Percentiles rank a stretch among this genome's conserved stretches.
Evolutionary conservation across 2,113 vertebrate genomes (phyloP).

Genomic region (Taxidea taxus): DNA sequence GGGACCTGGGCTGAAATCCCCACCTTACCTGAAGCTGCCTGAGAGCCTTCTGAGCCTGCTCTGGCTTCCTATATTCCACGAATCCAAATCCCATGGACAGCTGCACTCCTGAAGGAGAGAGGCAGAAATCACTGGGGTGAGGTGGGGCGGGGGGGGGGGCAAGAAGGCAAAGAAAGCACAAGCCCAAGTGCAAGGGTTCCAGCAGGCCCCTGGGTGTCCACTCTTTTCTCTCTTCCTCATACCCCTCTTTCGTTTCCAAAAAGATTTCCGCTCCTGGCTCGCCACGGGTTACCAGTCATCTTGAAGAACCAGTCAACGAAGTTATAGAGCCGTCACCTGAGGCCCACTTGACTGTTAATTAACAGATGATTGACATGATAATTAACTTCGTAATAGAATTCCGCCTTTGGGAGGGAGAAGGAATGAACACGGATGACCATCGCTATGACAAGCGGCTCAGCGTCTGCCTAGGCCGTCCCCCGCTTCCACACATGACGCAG

Average conservation of each 20-base stretch:
- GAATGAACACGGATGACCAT: neutral
- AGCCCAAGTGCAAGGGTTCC: no score
- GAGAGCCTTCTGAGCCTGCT: conserved; percentile 94
- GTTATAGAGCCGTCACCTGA: neutral
- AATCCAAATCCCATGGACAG: conserved; percentile 98
- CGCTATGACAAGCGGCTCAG: accelerated
- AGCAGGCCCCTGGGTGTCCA: accelerated
- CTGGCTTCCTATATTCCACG: conserved; percentile 91
- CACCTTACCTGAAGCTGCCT: conserved; percentile 89
- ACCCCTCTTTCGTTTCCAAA: accelerated
- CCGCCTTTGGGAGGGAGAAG: neutral
- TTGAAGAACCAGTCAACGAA: neutral
- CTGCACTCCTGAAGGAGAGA: conserved; percentile 82
- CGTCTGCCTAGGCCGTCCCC: neutral
- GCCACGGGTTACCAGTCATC: neutral
- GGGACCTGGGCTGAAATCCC: accelerated
- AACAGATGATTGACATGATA: neutral
- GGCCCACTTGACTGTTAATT: neutral
- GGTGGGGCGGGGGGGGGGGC: accelerated
- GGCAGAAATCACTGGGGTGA: neutral
- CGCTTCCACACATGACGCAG: accelerated
- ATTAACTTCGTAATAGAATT: neutral
- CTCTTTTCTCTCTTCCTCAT: neutral
- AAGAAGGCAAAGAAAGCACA: accelerated
- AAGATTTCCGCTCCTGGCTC: accelerated